Conservation (phyloP, 2,113 vertebrate species). For the Emberiza fucata region DNA sequence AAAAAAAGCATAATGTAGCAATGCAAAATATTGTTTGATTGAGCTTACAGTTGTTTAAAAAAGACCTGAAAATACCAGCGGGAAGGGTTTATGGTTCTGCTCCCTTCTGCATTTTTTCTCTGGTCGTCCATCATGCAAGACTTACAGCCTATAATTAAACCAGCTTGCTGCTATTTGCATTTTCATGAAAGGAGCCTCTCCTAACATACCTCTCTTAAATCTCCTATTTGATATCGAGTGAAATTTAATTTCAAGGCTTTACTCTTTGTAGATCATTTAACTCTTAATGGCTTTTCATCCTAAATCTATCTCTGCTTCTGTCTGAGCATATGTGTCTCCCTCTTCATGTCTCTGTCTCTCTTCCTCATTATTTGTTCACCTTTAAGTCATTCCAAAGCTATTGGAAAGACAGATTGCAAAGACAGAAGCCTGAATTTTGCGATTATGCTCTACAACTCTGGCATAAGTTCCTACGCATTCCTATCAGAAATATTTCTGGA, state of each 20-base stretch:
- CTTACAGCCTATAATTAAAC: conserved; percentile 50
- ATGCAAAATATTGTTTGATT: neutral
- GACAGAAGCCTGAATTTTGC: conserved; percentile 37
- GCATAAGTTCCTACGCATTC: neutral
- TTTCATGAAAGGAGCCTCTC: conserved; percentile 16
- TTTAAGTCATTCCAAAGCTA: conserved; percentile 37
- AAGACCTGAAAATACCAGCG: neutral
- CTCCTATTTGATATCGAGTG: neutral
- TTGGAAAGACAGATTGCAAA: conserved; percentile 51
- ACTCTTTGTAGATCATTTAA: conserved; percentile 26
- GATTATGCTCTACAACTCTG: neutral
- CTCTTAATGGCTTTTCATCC: neutral
- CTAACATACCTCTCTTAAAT: conserved; percentile 5
- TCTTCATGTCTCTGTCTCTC: neutral
- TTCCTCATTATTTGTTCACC: conserved; percentile 35
- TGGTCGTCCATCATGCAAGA: neutral
- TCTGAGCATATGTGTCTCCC: neutral
- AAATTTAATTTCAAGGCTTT: conserved; percentile 40
- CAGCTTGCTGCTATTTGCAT: conserved; percentile 46
- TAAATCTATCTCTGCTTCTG: neutral
- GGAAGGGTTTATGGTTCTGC: neutral
- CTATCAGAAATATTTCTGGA: conserved; percentile 4
- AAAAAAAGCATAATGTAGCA: neutral
- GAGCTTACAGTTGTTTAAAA: neutral
- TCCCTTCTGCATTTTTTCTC: neutral